These are phyloP conservation scores for Zeugodacus cucurbitae DNA, from an alignment of 1,140 invertebrate genomes.

Conservation along the genomic window DNA sequence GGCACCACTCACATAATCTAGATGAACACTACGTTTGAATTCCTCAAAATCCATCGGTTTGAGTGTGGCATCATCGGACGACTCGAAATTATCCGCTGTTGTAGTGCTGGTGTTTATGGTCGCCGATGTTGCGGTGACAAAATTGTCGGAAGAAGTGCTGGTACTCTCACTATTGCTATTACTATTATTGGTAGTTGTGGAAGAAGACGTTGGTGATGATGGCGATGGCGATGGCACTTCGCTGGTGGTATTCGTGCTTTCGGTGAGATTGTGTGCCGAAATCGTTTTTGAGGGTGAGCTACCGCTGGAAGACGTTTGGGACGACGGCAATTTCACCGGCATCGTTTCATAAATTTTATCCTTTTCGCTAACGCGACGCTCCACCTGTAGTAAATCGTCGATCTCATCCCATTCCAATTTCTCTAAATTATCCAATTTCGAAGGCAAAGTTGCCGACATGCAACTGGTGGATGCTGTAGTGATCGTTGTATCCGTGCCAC, in stretches of 20 bases:
- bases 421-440: conserved; percentile 75
- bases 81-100: conserved; percentile 54
- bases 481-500: conserved; percentile 44
- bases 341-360: conserved; percentile 79
- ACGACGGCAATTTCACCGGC: conserved; percentile 74
- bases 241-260: conserved; percentile 47
- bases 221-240: conserved; percentile 39
- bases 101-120: conserved; percentile 53
- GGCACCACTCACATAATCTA: conserved; percentile 62
- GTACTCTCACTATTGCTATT: conserved; percentile 47
- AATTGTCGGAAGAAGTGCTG: conserved; percentile 56
- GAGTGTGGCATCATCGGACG: conserved; percentile 58
- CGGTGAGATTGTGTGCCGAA: conserved; percentile 48
- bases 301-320: conserved; percentile 65
- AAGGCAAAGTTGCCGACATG: conserved; percentile 74
- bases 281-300: conserved; percentile 58
- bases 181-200: conserved; percentile 46
- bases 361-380: conserved; percentile 73
- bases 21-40: conserved; percentile 62
- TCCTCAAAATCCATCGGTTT: conserved; percentile 65
- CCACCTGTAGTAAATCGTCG: conserved; percentile 76
- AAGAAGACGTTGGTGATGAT: conserved; percentile 49
- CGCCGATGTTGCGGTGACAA: conserved; percentile 61
- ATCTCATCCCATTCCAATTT: conserved; percentile 75
- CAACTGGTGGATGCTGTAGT: conserved; percentile 67